Conservation (phyloP, 2,797 vertebrate species). For the Danio albolineatus region DNA sequence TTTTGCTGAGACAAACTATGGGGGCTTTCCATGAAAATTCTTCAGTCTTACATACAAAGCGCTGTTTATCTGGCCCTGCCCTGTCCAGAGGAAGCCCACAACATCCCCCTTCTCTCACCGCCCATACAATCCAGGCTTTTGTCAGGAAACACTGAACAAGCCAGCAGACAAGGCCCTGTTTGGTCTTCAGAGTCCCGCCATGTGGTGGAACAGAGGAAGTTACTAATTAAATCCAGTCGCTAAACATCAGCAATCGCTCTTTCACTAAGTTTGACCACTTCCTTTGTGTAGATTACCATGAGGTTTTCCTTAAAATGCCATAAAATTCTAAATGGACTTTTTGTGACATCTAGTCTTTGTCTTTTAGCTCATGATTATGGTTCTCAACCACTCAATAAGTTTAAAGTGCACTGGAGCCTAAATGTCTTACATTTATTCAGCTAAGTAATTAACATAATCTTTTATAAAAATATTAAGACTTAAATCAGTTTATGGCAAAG, state of each 20-base stretch:
- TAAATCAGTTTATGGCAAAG: no score
- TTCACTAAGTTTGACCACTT: constrained; percentile 15
- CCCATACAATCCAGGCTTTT: constrained; percentile 57
- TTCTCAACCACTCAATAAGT: no score
- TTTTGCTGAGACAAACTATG: constrained; percentile 12
- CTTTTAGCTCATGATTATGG: no score
- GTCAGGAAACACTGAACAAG: constrained; percentile 53
- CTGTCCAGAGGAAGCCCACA: constrained; percentile 50
- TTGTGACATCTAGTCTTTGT: not conserved
- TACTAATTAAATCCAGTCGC: constrained; percentile 56
- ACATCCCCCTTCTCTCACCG: constrained; percentile 32
- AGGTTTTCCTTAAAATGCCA: not conserved
- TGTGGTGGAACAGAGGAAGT: constrained; percentile 40
- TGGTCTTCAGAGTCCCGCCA: constrained; percentile 39
- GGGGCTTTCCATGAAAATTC: constrained; percentile 39
- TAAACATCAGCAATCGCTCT: constrained; percentile 19
- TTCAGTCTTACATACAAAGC: constrained; percentile 34
- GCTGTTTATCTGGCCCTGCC: constrained; percentile 43
- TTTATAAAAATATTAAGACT: no score
- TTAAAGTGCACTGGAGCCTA: no score
- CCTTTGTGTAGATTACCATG: constrained; percentile 12
- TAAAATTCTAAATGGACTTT: constrained; percentile 12
- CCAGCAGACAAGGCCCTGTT: constrained; percentile 31
- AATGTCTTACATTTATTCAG: no score
- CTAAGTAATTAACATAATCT: no score